Conservation (phyloP, 2,113 vertebrate species). For the Fregetta grallaria region DNA sequence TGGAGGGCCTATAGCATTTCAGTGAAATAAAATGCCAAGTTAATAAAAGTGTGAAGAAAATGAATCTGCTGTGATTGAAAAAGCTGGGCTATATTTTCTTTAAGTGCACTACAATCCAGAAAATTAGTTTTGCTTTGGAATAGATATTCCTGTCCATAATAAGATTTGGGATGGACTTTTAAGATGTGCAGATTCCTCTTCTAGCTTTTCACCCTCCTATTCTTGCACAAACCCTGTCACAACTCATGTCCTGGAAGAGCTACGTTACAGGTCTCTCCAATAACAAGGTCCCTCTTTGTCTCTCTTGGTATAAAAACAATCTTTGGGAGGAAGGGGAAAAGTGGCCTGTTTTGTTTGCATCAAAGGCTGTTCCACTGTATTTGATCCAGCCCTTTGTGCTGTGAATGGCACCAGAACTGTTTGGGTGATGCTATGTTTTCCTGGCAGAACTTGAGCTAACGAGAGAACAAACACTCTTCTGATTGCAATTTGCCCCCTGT, state of each 20-base stretch:
- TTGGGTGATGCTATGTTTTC: not conserved
- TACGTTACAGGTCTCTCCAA: not conserved
- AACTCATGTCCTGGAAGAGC: not conserved
- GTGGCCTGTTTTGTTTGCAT: not conserved
- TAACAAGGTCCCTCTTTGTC: not conserved
- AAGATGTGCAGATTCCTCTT: not conserved
- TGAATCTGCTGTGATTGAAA: not conserved
- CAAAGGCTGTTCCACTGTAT: rapidly evolving
- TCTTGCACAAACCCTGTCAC: not conserved
- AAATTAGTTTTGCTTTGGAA: not conserved
- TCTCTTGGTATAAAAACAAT: not conserved
- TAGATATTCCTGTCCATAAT: not conserved
- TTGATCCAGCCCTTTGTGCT: not conserved
- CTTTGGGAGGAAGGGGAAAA: not conserved
- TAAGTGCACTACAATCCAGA: not conserved
- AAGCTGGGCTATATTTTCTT: not conserved
- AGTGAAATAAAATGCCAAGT: conserved; percentile 1
- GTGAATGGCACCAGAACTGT: not conserved
- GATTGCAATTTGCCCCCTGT: not conserved
- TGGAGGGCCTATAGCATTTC: not conserved
- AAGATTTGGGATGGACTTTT: not conserved
- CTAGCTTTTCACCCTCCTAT: not conserved
- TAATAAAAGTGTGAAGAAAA: conserved; percentile 3
- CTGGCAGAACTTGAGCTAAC: not conserved
- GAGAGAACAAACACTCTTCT: not conserved